These are phyloP conservation scores for Pseudoips prasinana DNA, from an alignment of 2,888 invertebrate species.

Conservation along the genomic window DNA sequence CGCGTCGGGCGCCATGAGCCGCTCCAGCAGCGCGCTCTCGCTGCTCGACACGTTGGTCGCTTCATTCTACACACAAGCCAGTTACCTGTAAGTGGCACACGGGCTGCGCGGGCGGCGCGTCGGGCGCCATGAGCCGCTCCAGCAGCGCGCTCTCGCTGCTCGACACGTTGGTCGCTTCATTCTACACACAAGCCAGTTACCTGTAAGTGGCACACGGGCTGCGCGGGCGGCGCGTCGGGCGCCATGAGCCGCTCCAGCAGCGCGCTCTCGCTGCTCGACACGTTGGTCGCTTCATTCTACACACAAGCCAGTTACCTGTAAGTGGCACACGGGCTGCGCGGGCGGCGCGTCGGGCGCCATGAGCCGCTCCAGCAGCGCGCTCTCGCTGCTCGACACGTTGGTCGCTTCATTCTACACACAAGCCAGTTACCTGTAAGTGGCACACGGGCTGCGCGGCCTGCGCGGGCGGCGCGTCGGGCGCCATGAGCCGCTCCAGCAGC, in stretches of 20 bases:
- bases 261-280: slow-evolving; percentile 47
- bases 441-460: slow-evolving; percentile 57
- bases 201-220: background rate
- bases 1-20: slow-evolving; percentile 3
- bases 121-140: background rate
- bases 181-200: no score
- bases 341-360: slow-evolving; percentile 7
- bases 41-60: slow-evolving; percentile 4
- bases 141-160: background rate
- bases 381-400: slow-evolving; percentile 1
- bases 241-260: background rate
- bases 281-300: background rate
- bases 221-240: background rate
- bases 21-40: slow-evolving; percentile 5
- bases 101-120: background rate
- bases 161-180: slow-evolving; percentile 1
- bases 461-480: slow-evolving; percentile 46
- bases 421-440: slow-evolving; percentile 61
- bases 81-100: background rate
- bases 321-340: slow-evolving; percentile 38
- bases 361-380: slow-evolving; percentile 1
- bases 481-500: slow-evolving; percentile 66
- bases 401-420: background rate
- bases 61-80: no score
- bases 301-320: slow-evolving; percentile 42